Conservation (phyloP, 2,888 invertebrate genomes). For the Gnatocerus cornutus region DNA sequence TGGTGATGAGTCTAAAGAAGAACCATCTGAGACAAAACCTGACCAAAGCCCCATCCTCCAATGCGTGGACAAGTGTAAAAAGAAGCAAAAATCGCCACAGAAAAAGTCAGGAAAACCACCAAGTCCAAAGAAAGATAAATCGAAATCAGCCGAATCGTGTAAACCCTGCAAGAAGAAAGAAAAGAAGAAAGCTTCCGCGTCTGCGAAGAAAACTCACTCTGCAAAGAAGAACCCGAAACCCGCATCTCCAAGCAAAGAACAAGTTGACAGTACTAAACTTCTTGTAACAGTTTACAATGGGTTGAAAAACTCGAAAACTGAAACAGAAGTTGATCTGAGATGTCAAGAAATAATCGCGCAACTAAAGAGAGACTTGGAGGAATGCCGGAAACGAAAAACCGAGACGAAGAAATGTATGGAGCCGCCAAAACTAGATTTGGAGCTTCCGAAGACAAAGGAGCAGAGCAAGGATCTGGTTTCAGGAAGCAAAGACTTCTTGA, state of each 20-base stretch:
- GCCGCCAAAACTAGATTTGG: slow-evolving; percentile 13
- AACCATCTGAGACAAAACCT: not conserved
- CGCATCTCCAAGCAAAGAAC: not conserved
- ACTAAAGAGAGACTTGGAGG: slow-evolving; percentile 20
- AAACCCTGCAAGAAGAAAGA: slow-evolving; percentile 35
- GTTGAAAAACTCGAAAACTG: not conserved
- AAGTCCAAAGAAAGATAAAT: not conserved
- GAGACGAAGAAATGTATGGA: slow-evolving; percentile 14
- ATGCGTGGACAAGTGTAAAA: slow-evolving; percentile 4
- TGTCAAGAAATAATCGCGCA: slow-evolving; percentile 9
- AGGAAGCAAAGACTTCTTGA: slow-evolving; percentile 25
- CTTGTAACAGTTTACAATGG: slow-evolving; percentile 3
- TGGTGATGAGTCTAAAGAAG: no score
- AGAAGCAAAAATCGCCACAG: slow-evolving; percentile 5
- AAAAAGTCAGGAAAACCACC: slow-evolving; percentile 2
- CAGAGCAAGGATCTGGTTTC: slow-evolving; percentile 26
- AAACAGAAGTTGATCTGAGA: not conserved
- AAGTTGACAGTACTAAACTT: not conserved
- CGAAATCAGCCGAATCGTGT: slow-evolving; percentile 20
- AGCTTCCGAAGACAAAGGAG: slow-evolving; percentile 8
- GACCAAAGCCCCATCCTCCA: not conserved
- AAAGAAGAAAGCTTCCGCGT: not conserved
- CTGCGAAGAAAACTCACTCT: not conserved
- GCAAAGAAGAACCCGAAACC: not conserved
- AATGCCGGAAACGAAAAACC: slow-evolving; percentile 6